Conservation (phyloP, 2,113 vertebrate species). For the Perca fluviatilis region DNA sequence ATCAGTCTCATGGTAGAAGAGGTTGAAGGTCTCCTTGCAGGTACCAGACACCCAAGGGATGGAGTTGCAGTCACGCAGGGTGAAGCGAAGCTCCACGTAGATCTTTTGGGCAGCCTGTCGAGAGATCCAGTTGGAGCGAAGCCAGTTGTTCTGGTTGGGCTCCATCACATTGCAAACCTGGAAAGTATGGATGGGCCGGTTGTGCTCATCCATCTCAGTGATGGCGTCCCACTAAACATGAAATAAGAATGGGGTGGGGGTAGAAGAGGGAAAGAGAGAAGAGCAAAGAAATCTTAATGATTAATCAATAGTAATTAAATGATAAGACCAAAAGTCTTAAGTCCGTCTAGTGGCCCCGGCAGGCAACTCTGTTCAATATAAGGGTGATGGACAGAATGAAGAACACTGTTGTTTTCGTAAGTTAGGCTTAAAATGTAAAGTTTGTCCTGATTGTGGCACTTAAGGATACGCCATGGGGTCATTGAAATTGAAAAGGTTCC, state of each 20-base stretch:
- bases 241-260: slow-evolving; percentile 23
- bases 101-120: slow-evolving; percentile 95
- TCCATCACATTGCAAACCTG: slow-evolving; percentile 98
- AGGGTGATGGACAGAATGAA: slow-evolving; percentile 17
- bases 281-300: neutral
- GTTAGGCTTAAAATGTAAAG: slow-evolving; percentile 2
- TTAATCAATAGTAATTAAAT: slow-evolving; percentile 27
- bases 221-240: slow-evolving; percentile 94
- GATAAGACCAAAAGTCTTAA: neutral
- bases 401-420: neutral
- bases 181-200: slow-evolving; percentile 95
- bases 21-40: slow-evolving; percentile 97
- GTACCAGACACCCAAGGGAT: slow-evolving; percentile 96
- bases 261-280: neutral
- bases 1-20: slow-evolving; percentile 95
- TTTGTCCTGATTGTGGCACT: neutral
- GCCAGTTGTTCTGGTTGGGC: slow-evolving; percentile 98
- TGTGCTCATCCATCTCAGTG: slow-evolving; percentile 98
- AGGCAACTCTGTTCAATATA: slow-evolving; percentile 1
- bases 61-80: slow-evolving; percentile 96
- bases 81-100: slow-evolving; percentile 97
- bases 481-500: neutral
- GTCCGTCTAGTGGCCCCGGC: too few species aligned
- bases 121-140: slow-evolving; percentile 95
- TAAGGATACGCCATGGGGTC: neutral